These are phyloP conservation scores for Cydia strobilella DNA, from an alignment of 1,140 invertebrate genomes.

Conservation along the genomic window DNA sequence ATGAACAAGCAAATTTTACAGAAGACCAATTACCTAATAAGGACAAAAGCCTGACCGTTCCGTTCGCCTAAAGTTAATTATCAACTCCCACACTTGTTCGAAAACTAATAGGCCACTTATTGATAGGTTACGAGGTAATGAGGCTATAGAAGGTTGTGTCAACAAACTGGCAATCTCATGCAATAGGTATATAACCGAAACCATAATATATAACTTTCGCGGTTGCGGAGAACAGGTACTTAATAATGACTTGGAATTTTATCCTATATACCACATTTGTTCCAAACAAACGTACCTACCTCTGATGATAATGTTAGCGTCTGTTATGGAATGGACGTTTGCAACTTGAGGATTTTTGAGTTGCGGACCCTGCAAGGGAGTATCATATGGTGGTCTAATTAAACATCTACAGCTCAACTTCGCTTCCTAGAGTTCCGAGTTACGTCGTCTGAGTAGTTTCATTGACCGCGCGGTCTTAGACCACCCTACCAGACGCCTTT, in stretches of 20 bases:
- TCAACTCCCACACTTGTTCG: conserved; percentile 26
- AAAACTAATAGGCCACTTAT: conserved; percentile 15
- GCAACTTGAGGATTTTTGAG: no score
- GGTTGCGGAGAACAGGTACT: not conserved
- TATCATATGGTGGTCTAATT: no score
- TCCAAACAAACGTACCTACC: not conserved
- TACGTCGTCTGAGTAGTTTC: no score
- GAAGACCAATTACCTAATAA: not conserved
- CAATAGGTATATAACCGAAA: conserved; percentile 6
- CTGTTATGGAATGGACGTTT: no score
- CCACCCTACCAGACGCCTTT: no score
- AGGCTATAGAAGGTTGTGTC: conserved; percentile 2
- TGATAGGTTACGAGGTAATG: no score
- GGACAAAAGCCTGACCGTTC: conserved; percentile 5
- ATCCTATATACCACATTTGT: not conserved
- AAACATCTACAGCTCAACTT: no score
- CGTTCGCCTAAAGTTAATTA: conserved; percentile 23
- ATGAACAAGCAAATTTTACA: not conserved
- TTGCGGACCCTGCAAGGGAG: no score
- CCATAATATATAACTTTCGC: not conserved
- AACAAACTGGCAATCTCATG: conserved; percentile 1
- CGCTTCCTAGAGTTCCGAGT: no score
- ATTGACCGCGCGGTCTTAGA: no score
- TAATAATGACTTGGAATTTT: not conserved
- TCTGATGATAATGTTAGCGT: not conserved